Conservation (phyloP, 2,888 invertebrate species). For the Drosophila helvetica region DNA sequence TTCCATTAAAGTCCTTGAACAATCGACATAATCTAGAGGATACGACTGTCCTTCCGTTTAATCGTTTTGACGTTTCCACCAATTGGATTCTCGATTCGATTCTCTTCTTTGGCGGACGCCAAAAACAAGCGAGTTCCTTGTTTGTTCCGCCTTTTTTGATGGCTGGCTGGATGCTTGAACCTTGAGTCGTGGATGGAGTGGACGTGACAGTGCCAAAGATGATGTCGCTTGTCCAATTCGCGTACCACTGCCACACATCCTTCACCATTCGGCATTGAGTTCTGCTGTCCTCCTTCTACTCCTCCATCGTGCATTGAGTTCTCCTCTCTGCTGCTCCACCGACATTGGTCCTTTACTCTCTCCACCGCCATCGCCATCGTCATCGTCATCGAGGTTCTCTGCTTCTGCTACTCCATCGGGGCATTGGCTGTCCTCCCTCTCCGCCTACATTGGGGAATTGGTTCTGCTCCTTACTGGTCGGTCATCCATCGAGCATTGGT, state of each 20-base stretch:
- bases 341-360: neutral
- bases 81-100: slow-evolving; percentile 1
- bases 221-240: slow-evolving; percentile 18
- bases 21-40: slow-evolving; percentile 1
- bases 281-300: neutral
- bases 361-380: neutral
- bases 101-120: neutral
- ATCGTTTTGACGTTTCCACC: neutral
- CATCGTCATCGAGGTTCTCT: neutral
- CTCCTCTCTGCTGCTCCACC: neutral
- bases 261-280: neutral
- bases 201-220: slow-evolving; percentile 63
- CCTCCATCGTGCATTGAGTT: neutral
- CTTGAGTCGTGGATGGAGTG: slow-evolving; percentile 57
- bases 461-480: slow-evolving; percentile 4
- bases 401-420: neutral
- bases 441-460: neutral
- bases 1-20: neutral
- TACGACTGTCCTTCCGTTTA: slow-evolving; percentile 4
- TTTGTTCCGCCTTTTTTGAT: slow-evolving; percentile 26
- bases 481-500: neutral
- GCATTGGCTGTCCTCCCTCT: neutral
- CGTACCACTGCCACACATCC: neutral
- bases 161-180: slow-evolving; percentile 22
- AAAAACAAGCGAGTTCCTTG: slow-evolving; percentile 40